phyloP scores from a whole-genome alignment of 1,140 invertebrate genomes.

The Pseudomyrmex concolor region DNA sequence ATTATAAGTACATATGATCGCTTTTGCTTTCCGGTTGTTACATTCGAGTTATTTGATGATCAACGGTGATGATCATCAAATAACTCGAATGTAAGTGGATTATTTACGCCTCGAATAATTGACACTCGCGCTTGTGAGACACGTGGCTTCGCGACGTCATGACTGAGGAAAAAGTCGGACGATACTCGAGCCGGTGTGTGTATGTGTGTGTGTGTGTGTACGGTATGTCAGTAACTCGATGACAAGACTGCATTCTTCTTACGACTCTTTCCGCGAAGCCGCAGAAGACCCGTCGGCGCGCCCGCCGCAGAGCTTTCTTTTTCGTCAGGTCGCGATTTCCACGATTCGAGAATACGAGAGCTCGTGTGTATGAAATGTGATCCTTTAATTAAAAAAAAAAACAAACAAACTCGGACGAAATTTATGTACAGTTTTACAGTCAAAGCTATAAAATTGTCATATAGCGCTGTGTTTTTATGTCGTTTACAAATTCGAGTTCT shows the following conservation, averaged over 20 bases:
- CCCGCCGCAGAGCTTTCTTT: not conserved
- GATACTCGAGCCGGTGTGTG: slow-evolving; percentile 56
- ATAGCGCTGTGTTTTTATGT: too few species aligned
- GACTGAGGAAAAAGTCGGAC: slow-evolving; percentile 36
- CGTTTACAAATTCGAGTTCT: too few species aligned
- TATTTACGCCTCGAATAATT: slow-evolving; percentile 48
- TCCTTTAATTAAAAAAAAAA: slow-evolving; percentile 3
- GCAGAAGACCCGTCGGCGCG: slow-evolving; percentile 31
- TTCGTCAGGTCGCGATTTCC: slow-evolving; percentile 5
- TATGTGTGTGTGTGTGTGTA: slow-evolving; percentile 40
- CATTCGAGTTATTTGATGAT: not conserved
- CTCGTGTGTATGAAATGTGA: too few species aligned
- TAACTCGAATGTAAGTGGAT: too few species aligned
- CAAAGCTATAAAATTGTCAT: too few species aligned
- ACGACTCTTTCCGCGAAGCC: slow-evolving; percentile 73
- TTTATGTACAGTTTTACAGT: too few species aligned
- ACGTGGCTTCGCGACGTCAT: slow-evolving; percentile 39
- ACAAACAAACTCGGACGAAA: too few species aligned
- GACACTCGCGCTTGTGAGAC: slow-evolving; percentile 49
- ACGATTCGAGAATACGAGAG: not conserved
- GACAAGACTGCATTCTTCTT: slow-evolving; percentile 80
- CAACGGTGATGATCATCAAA: not conserved
- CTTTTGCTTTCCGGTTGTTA: not conserved
- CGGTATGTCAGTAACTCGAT: slow-evolving; percentile 77
- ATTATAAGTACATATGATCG: too few species aligned